These are phyloP conservation scores for Buceros bicornis DNA, from an alignment of 2,797 vertebrate species.

Conservation along the genomic window DNA sequence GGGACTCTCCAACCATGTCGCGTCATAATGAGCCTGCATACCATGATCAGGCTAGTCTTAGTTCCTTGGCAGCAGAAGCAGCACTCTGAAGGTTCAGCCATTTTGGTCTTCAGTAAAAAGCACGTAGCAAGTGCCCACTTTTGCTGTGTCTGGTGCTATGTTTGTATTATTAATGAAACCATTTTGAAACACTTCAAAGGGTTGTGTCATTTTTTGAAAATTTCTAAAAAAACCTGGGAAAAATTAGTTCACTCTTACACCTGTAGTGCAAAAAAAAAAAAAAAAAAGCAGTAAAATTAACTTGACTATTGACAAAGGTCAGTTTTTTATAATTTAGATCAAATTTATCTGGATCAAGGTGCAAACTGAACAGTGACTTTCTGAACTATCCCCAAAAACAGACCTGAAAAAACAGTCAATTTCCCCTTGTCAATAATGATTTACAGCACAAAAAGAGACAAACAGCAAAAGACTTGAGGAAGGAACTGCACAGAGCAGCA, in stretches of 20 bases:
- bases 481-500: not conserved
- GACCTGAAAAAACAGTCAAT: not conserved
- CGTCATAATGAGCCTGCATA: fast-evolving
- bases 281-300: not conserved
- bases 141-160: not conserved
- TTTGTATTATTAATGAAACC: fast-evolving
- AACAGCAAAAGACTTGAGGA: not conserved
- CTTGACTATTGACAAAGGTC: not conserved
- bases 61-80: not conserved
- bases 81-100: not conserved
- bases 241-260: not conserved
- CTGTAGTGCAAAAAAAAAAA: not conserved
- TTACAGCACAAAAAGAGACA: not conserved
- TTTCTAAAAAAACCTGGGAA: not conserved
- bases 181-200: not conserved
- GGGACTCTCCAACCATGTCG: not conserved
- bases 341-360: not conserved
- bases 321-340: not conserved
- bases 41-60: not conserved
- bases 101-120: not conserved
- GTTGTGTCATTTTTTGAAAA: not conserved
- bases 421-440: not conserved
- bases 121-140: fast-evolving
- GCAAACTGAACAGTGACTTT: not conserved
- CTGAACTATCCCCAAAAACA: not conserved